Base-by-base conservation (phyloP, 2,113 vertebrate genomes). In the Cephalophus harveyi region DNA sequence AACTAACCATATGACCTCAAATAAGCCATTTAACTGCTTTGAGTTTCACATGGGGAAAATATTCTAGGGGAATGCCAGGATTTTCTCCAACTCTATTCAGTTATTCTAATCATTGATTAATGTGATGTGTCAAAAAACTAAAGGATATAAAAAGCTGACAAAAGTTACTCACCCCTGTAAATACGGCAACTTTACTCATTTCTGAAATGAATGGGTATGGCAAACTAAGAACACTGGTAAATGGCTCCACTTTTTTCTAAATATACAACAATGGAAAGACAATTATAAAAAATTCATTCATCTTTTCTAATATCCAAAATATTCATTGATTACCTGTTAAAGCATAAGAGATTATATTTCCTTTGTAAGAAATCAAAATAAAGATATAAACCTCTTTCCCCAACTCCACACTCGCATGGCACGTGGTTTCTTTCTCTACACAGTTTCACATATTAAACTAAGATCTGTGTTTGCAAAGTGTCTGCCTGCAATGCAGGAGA, bases 191-290 rank as follows among this genome's bases (percentile, higher is more conserved):
- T 97, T 98, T 99, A 97, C 99, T 99, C 3, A 54, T n/a, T 50
- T 99, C 98, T 0, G 98, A 98, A 9, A 97, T 97, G 57, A 99
- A 99, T 16, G 98, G 98, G 94, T 99, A 97, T 0, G 99, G 99
- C 6, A 99, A 97, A 43, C 98, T 95, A 67, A 99, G 88, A 0
- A 97, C 98, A 94, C 99, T 99, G 86, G 99, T 95, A 97, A 99
- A 99, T 0, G 98, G 95, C 19, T 99, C 99, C 67, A 99, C 97
- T 96, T 98, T 99, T 99, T 99, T 99, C 99, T 99, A 97, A 27
- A 98, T 48, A 94, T 0, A n/a, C 16, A 93, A n/a, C 43, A 88
- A 84, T 43, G 52, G 81, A 52, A 43, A 85, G 17, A 90, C 50
- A 95, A 88, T 15, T 60, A 78, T 25, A 6, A 74, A 96, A 97